A percentile compares a stretch with the other conserved stretches of the same genome.
Evolutionary conservation across 2,113 vertebrate species (phyloP).

Genomic region (Lepidothrix coronata): DNA sequence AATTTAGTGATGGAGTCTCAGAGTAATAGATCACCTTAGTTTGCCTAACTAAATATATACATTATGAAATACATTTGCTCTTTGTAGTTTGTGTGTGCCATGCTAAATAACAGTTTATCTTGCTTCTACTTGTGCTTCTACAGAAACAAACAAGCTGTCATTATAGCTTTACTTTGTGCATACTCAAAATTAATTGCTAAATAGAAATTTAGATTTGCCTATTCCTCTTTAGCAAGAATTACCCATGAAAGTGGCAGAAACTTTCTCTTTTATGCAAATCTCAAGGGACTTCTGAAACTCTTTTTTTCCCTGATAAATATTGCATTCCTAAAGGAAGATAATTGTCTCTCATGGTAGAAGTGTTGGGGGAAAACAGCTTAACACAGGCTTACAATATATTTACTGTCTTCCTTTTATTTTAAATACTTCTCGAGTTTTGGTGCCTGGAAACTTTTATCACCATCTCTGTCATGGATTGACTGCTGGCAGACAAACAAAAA

Average conservation of each 20-base stretch:
- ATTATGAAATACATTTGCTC: background rate
- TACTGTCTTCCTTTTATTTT: constrained; percentile 13
- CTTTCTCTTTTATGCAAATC: background rate
- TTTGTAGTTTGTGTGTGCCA: background rate
- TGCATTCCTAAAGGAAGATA: background rate
- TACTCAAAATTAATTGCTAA: background rate
- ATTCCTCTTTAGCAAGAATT: background rate
- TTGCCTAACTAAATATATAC: background rate
- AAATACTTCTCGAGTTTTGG: background rate
- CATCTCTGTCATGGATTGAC: background rate
- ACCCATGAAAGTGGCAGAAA: background rate
- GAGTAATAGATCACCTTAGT: background rate
- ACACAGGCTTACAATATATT: background rate
- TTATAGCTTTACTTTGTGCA: background rate
- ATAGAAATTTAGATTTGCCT: background rate
- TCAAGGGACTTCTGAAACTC: background rate
- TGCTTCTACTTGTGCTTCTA: background rate
- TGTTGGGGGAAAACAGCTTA: background rate
- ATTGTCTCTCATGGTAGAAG: background rate
- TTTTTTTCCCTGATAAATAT: background rate
- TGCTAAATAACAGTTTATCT: background rate
- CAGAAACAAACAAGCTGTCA: background rate
- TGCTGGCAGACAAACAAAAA: background rate
- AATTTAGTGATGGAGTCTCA: background rate
- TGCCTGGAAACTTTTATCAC: background rate